Percentiles rank a stretch among this genome's conserved stretches.
Evolutionary conservation across 2,797 vertebrate genomes (phyloP).

Genomic region (Macropodus opercularis): DNA sequence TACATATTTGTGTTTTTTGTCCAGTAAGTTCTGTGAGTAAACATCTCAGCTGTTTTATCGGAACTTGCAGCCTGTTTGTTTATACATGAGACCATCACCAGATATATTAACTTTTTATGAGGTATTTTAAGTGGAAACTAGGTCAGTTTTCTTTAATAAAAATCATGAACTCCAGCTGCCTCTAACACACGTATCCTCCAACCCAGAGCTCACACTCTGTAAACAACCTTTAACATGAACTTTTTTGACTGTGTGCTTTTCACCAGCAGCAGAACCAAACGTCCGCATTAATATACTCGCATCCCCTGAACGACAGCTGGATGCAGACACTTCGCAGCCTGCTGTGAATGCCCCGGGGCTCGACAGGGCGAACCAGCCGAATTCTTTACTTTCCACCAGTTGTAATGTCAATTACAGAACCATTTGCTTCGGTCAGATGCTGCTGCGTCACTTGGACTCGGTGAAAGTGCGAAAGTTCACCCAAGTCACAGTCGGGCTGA

Average conservation of each 20-base stretch:
- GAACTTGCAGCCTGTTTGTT: background rate
- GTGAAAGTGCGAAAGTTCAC: conserved; percentile 27
- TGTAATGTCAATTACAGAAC: conserved; percentile 57
- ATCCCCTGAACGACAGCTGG: conserved; percentile 36
- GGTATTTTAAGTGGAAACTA: background rate
- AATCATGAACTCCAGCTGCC: background rate
- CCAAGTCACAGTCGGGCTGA: conserved; percentile 27
- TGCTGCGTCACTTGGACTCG: conserved; percentile 16
- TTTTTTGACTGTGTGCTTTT: conserved; percentile 2
- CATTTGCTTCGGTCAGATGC: conserved; percentile 52
- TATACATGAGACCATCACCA: background rate
- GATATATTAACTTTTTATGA: too few species aligned
- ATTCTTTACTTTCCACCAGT: conserved; percentile 55
- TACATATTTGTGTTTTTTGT: too few species aligned
- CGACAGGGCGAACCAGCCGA: conserved; percentile 27
- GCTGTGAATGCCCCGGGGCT: conserved; percentile 12
- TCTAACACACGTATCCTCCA: conserved; percentile 1
- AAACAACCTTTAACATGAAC: conserved; percentile 1
- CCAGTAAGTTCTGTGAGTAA: too few species aligned
- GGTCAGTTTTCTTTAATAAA: background rate
- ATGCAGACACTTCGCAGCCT: background rate
- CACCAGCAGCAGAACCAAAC: conserved; percentile 28
- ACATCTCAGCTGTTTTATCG: too few species aligned
- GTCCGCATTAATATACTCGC: conserved; percentile 8
- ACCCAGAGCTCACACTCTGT: background rate